A percentile compares a stretch with the other conserved stretches of the same genome.
Conservation (phyloP, 1,140 invertebrate species). For the Heliconius eleuchia region DNA sequence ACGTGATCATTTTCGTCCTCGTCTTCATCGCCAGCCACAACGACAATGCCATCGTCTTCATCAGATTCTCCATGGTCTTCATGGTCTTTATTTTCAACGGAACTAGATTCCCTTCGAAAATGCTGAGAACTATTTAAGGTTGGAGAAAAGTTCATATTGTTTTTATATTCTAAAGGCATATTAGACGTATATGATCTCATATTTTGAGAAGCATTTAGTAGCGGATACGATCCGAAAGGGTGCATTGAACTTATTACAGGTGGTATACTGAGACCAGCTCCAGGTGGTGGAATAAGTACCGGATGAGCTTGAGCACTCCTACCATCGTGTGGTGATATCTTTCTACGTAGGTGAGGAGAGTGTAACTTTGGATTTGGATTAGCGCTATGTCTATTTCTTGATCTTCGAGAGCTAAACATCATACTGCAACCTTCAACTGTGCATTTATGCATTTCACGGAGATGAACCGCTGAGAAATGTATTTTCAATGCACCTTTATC, state of each 20-base stretch:
- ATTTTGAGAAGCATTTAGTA: conserved; percentile 88
- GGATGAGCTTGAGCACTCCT: conserved; percentile 93
- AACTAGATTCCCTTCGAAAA: conserved; percentile 66
- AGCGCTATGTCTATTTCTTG: conserved; percentile 97
- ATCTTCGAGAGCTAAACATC: conserved; percentile 99
- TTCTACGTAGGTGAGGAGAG: conserved; percentile 94
- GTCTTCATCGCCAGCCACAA: conserved; percentile 84
- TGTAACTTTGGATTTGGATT: conserved; percentile 99
- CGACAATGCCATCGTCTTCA: conserved; percentile 84
- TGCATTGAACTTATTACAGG: conserved; percentile 85
- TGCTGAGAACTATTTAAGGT: conserved; percentile 73
- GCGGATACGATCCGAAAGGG: conserved; percentile 88
- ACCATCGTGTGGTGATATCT: conserved; percentile 96
- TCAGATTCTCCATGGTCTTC: conserved; percentile 76
- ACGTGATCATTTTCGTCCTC: conserved; percentile 85
- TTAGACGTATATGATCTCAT: conserved; percentile 80
- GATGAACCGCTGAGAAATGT: conserved; percentile 99
- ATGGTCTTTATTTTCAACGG: conserved; percentile 78
- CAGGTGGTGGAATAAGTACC: conserved; percentile 87
- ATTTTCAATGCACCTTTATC: conserved; percentile 99
- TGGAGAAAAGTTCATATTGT: conserved; percentile 78
- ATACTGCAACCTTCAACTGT: conserved; percentile 99
- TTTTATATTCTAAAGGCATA: conserved; percentile 86
- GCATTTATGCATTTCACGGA: conserved; percentile 99
- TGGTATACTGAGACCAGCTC: conserved; percentile 80